Conservation (phyloP, 2,113 vertebrate genomes). For the Forbesichthys papilliferus region DNA sequence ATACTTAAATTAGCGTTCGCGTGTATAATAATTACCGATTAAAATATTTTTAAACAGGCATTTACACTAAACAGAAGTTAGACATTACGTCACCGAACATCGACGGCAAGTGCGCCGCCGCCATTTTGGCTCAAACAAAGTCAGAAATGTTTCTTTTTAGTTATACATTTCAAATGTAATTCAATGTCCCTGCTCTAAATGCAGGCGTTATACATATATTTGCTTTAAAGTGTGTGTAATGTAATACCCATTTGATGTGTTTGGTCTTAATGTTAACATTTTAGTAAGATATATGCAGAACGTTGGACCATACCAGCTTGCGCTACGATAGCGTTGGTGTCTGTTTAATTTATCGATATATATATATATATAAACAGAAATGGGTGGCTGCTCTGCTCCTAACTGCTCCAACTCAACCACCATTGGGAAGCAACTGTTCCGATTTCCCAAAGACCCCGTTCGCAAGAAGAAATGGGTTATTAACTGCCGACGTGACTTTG, state of each 20-base stretch:
- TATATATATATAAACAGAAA: slow-evolving; percentile 24
- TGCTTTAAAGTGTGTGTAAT: background rate
- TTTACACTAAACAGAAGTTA: slow-evolving; percentile 1
- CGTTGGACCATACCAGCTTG: slow-evolving; percentile 1
- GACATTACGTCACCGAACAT: slow-evolving; percentile 41
- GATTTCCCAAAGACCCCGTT: slow-evolving; percentile 78
- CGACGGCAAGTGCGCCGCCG: slow-evolving; percentile 34
- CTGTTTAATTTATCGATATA: background rate
- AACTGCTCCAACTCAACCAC: slow-evolving; percentile 81
- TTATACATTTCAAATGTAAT: slow-evolving; percentile 14
- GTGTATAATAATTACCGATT: background rate
- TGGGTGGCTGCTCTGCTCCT: slow-evolving; percentile 82
- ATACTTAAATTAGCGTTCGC: background rate
- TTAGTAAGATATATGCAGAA: too few relatives aligned
- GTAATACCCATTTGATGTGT: too few relatives aligned
- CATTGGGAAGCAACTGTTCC: slow-evolving; percentile 80
- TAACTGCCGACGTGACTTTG: slow-evolving; percentile 79
- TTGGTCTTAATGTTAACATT: too few relatives aligned
- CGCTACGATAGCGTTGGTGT: slow-evolving; percentile 24
- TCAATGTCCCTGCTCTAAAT: background rate
- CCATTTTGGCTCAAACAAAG: slow-evolving; percentile 86
- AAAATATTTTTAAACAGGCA: slow-evolving; percentile 47
- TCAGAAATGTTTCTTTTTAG: slow-evolving; percentile 51
- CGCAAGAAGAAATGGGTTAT: slow-evolving; percentile 80
- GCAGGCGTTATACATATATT: background rate